These are phyloP conservation scores for Takifugu flavidus DNA, from an alignment of 2,113 vertebrate species.

Conservation along the genomic window DNA sequence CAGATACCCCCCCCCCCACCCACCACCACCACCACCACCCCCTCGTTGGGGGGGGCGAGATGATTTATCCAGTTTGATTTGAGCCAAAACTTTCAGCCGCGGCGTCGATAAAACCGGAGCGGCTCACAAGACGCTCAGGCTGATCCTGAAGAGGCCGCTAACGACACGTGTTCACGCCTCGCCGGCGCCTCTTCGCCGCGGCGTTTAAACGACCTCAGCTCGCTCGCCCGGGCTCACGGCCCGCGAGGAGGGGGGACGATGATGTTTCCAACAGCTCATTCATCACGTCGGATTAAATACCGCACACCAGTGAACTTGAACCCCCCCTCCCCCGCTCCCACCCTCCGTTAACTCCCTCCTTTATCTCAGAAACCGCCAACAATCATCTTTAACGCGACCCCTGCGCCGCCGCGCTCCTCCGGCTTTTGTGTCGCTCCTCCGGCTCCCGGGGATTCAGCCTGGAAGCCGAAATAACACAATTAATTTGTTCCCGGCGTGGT, in stretches of 20 bases:
- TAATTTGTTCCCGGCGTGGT: conserved; percentile 53
- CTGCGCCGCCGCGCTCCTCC: conserved; percentile 14
- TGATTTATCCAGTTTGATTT: no score
- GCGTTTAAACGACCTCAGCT: conserved; percentile 63
- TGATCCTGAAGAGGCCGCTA: no score
- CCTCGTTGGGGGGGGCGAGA: no score
- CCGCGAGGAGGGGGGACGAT: conserved; percentile 46
- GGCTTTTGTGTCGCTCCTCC: conserved; percentile 9
- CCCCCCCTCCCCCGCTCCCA: conserved; percentile 29
- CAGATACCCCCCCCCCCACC: no score
- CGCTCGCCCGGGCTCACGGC: conserved; percentile 42
- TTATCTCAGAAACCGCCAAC: neutral
- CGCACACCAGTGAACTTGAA: conserved; percentile 73
- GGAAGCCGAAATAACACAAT: conserved; percentile 74
- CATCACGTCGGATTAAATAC: conserved; percentile 80
- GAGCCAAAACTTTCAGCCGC: no score
- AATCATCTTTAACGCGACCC: conserved; percentile 34
- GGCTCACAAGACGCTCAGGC: no score
- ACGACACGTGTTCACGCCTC: no score
- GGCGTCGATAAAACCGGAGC: no score
- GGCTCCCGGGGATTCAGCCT: conserved; percentile 57
- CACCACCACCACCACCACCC: no score
- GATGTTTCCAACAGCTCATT: conserved; percentile 72
- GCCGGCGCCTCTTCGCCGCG: conserved; percentile 35
- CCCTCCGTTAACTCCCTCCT: conserved; percentile 42